A percentile compares a stretch with the other conserved stretches of the same genome.
Evolutionary conservation across 2,797 vertebrate species (phyloP).

Genomic region (Pseudotriccus pelzelni): DNA sequence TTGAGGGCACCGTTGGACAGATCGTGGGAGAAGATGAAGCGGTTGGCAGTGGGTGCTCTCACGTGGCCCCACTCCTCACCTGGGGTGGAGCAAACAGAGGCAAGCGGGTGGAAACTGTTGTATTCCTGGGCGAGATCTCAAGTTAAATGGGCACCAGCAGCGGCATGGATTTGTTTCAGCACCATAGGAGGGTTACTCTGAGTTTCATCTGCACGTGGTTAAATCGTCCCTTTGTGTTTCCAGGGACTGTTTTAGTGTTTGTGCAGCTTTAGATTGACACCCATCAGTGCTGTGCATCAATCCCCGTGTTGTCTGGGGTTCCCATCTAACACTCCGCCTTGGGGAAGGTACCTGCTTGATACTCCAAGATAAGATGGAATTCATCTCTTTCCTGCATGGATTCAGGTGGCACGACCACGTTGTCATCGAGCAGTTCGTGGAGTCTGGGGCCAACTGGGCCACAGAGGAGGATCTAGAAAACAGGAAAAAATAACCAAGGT

Average conservation of each 20-base stretch:
- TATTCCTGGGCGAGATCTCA: neutral
- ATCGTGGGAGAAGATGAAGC: conserved; percentile 98
- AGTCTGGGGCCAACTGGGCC: conserved; percentile 96
- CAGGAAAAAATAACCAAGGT: neutral
- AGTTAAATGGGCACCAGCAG: neutral
- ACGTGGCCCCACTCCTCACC: conserved; percentile 89
- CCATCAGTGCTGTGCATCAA: neutral
- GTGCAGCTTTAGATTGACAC: neutral
- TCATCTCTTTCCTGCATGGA: conserved; percentile 94
- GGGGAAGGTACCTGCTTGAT: conserved; percentile 85
- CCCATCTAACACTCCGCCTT: neutral
- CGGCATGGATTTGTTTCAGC: neutral
- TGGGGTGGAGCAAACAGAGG: conserved; percentile 41
- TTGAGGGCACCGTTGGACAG: conserved; percentile 92
- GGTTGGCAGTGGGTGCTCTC: conserved; percentile 91
- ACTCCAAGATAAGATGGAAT: conserved; percentile 97
- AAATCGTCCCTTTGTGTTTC: neutral
- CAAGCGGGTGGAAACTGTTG: neutral
- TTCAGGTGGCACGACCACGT: conserved; percentile 89
- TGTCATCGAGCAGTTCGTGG: conserved; percentile 92
- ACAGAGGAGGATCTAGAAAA: conserved; percentile 88
- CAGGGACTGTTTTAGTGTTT: neutral
- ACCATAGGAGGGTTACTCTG: neutral
- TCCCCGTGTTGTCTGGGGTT: neutral
- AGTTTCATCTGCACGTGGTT: neutral